These are phyloP conservation scores for Spongilla lacustris DNA, from an alignment of 37 sponge, comb jelly and placozoan genomes.

Conservation along the genomic window DNA sequence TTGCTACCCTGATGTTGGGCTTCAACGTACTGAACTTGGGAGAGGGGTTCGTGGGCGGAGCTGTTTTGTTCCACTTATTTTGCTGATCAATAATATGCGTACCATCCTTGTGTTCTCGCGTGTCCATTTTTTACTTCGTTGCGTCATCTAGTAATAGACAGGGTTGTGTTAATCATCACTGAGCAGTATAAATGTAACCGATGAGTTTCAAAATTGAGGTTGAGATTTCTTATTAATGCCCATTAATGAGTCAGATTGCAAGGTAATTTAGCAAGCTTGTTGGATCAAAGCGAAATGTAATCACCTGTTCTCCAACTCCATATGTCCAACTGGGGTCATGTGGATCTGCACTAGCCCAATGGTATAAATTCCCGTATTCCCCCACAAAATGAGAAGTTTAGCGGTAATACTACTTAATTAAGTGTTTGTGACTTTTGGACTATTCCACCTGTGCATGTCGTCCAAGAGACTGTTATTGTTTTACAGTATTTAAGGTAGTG, in stretches of 20 bases:
- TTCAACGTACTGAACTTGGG: not conserved
- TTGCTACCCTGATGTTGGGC: slow-evolving; percentile 1
- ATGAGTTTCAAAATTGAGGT: not conserved
- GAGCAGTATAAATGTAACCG: not conserved
- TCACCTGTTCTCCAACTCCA: not conserved
- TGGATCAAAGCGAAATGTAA: not conserved
- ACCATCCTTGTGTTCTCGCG: slow-evolving; percentile 1
- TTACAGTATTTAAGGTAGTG: too few species aligned
- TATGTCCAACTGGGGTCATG: not conserved
- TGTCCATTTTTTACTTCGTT: slow-evolving; percentile 1
- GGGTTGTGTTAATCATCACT: not conserved
- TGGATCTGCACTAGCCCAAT: not conserved
- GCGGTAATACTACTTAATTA: not conserved
- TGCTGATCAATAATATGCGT: not conserved
- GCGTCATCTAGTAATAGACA: not conserved
- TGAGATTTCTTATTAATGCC: slow-evolving; percentile 1
- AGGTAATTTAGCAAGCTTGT: not conserved
- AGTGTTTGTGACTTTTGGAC: not conserved
- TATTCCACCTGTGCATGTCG: too few species aligned
- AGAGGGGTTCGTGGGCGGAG: not conserved
- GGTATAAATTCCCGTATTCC: slow-evolving; percentile 1
- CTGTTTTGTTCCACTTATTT: not conserved
- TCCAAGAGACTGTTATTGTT: too few species aligned
- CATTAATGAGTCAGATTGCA: slow-evolving; percentile 1
- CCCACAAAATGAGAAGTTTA: not conserved